Evolutionary conservation across 1,140 invertebrate genomes (phyloP).

Genomic region (Drosophila suzukii): DNA sequence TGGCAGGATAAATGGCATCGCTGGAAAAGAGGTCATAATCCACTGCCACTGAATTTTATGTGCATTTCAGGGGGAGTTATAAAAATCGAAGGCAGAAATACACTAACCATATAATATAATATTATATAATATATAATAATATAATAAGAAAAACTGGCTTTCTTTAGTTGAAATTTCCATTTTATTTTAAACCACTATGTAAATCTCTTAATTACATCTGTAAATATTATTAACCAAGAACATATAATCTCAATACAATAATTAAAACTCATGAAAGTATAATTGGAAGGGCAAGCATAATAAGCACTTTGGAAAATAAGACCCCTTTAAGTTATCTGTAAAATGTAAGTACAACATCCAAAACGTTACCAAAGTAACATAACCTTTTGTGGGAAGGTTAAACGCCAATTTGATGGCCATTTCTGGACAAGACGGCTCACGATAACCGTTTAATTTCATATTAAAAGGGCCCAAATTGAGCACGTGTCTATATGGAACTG

Average conservation of each 20-base stretch:
- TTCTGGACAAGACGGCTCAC: slow-evolving; percentile 24
- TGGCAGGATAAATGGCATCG: slow-evolving; percentile 16
- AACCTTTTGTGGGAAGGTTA: background rate
- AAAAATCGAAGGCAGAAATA: background rate
- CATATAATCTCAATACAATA: background rate
- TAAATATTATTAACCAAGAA: background rate
- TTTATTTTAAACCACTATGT: background rate
- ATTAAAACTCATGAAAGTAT: background rate
- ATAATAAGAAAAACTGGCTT: too few relatives aligned
- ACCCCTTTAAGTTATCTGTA: background rate
- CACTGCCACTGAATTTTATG: background rate
- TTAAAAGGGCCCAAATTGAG: slow-evolving; percentile 43
- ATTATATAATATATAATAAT: too few relatives aligned
- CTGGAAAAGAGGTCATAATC: background rate
- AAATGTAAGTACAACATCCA: background rate
- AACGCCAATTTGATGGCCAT: slow-evolving; percentile 6
- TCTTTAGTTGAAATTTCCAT: too few relatives aligned
- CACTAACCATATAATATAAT: too few relatives aligned
- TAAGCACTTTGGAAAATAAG: background rate
- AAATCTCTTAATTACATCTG: too few relatives aligned
- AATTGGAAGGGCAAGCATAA: background rate
- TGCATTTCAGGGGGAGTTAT: background rate
- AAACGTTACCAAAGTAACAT: background rate
- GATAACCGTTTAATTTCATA: slow-evolving; percentile 66
- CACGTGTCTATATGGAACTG: slow-evolving; percentile 6